Percentiles rank a stretch among this genome's conserved stretches.
These are phyloP conservation scores for Camptogramma bilineatum DNA, from an alignment of 2,888 invertebrate genomes.

Conservation along the genomic window DNA sequence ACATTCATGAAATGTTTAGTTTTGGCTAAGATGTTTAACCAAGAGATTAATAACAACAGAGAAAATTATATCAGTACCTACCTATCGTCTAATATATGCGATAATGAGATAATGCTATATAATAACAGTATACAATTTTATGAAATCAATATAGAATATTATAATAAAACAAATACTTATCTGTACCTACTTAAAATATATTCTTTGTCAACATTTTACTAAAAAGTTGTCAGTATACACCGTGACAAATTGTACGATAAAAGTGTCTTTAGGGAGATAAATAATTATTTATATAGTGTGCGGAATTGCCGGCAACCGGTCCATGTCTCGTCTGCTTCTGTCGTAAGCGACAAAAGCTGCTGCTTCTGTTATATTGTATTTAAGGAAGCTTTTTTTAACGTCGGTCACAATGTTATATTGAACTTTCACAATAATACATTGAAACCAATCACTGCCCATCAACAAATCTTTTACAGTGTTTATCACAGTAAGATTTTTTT, in stretches of 20 bases:
- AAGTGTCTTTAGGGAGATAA: constrained; percentile 48
- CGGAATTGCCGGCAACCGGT: constrained; percentile 55
- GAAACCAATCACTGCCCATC: constrained; percentile 4
- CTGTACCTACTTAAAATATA: constrained; percentile 35
- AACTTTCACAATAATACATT: constrained; percentile 6
- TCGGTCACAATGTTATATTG: constrained; percentile 7
- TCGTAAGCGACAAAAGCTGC: constrained; percentile 38
- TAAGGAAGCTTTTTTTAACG: constrained; percentile 26
- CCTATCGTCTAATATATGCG: no score
- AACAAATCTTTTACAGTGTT: neutral
- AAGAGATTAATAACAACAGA: no score
- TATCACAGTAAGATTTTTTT: neutral
- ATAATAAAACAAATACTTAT: neutral
- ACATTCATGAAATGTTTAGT: no score
- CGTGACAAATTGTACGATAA: constrained; percentile 82
- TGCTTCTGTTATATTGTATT: constrained; percentile 36
- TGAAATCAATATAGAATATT: neutral
- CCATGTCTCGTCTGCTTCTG: constrained; percentile 42
- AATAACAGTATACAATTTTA: neutral
- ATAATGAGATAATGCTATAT: no score
- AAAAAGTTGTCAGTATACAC: constrained; percentile 66
- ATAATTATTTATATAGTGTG: constrained; percentile 61
- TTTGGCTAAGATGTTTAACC: no score
- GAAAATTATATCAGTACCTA: no score
- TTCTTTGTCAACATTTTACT: constrained; percentile 64